Evolutionary conservation across 2,888 invertebrate genomes (phyloP).

Genomic region (Philopedon plagiatum): DNA sequence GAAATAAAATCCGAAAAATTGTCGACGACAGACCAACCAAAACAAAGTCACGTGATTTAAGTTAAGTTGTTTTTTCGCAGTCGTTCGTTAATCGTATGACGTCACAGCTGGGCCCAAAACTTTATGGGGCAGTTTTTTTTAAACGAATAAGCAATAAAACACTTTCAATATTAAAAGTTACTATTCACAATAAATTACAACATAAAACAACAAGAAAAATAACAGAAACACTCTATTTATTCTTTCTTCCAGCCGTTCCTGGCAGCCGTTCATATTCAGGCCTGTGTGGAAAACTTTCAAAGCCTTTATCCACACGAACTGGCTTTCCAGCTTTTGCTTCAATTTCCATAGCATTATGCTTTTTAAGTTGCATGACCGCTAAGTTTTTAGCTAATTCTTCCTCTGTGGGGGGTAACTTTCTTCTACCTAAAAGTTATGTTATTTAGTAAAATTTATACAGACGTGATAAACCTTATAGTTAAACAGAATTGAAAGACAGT

Average conservation of each 20-base stretch:
- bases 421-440: constrained; percentile 56
- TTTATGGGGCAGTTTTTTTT: no score
- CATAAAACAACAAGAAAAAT: neutral
- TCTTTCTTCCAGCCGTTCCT: constrained; percentile 67
- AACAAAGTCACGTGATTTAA: neutral
- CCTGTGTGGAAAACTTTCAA: constrained; percentile 64
- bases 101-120: no score
- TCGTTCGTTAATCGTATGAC: neutral
- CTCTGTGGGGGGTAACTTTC: constrained; percentile 77
- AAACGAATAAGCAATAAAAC: no score
- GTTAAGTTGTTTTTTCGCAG: neutral
- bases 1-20: no score
- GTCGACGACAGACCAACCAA: no score
- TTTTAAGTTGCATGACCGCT: constrained; percentile 80
- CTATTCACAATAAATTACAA: neutral
- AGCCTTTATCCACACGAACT: constrained; percentile 69
- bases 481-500: no score
- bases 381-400: constrained; percentile 82
- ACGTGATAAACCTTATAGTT: no score
- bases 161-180: no score
- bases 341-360: constrained; percentile 81
- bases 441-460: no score
- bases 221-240: neutral
- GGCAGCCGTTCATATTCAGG: constrained; percentile 73
- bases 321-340: constrained; percentile 73